These are phyloP conservation scores for Zoanthus solanderi DNA, from an alignment of 92 coral and sea anemone genomes.

Conservation along the genomic window DNA sequence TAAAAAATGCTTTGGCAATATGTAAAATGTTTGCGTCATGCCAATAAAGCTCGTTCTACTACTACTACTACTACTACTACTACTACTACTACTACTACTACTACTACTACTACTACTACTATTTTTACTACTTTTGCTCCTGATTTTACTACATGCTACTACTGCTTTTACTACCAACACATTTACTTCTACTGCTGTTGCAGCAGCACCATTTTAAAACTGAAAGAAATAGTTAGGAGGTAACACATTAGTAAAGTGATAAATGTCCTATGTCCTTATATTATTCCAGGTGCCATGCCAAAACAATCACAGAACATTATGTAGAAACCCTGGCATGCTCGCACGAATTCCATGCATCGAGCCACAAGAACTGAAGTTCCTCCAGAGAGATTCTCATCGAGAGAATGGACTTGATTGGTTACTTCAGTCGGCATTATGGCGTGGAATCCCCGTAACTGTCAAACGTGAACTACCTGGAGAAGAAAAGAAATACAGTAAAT, in stretches of 20 bases:
- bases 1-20: too few species aligned
- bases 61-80: neutral
- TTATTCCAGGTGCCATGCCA: neutral
- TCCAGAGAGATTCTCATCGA: constrained; percentile 16
- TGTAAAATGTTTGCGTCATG: too few species aligned
- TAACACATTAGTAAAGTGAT: too few species aligned
- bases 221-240: too few species aligned
- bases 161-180: neutral
- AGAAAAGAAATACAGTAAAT: constrained; percentile 17
- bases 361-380: constrained; percentile 48
- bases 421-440: constrained; percentile 68
- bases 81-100: neutral
- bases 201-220: neutral
- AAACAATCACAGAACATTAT: constrained; percentile 11
- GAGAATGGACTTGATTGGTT: constrained; percentile 63
- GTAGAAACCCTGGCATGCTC: constrained; percentile 1
- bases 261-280: neutral
- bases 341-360: constrained; percentile 55
- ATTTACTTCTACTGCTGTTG: neutral
- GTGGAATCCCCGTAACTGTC: constrained; percentile 71
- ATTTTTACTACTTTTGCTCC: too few species aligned
- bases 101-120: neutral
- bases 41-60: neutral
- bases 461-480: constrained; percentile 34
- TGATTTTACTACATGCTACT: neutral